Evolutionary conservation across 2,797 vertebrate species (phyloP).

Genomic region (Sebastes oblongus): DNA sequence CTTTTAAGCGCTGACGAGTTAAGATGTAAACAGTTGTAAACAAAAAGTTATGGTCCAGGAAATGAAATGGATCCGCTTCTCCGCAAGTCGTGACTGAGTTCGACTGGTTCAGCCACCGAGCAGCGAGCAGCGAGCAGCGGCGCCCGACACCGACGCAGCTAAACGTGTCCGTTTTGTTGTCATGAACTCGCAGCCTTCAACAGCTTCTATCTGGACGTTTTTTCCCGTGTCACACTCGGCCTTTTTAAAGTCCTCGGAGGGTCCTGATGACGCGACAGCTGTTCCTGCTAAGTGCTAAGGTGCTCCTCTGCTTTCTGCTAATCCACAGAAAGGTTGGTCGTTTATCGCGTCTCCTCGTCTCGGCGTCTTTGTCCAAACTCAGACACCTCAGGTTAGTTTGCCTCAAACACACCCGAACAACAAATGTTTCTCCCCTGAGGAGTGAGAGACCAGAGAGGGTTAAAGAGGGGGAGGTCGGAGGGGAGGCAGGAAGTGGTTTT

Average conservation of each 20-base stretch:
- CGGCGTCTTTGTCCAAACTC: slow-evolving; percentile 8
- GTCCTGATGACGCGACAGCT: slow-evolving; percentile 14
- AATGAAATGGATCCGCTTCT: not conserved
- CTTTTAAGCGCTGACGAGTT: not conserved
- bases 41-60: slow-evolving; percentile 18
- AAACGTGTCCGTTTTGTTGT: not conserved
- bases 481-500: slow-evolving; percentile 28
- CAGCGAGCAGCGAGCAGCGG: not conserved
- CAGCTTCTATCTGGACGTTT: not conserved
- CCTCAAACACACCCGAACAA: not conserved
- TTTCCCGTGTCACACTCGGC: not conserved
- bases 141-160: not conserved
- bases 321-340: slow-evolving; percentile 26
- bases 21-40: slow-evolving; percentile 61
- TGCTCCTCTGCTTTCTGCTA: slow-evolving; percentile 45
- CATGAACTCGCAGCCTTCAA: not conserved
- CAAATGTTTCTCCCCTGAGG: slow-evolving; percentile 14
- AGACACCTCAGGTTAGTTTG: slow-evolving; percentile 3
- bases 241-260: slow-evolving; percentile 1
- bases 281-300: slow-evolving; percentile 51
- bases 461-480: not conserved
- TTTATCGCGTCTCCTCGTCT: slow-evolving; percentile 29
- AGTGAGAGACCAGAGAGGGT: slow-evolving; percentile 17
- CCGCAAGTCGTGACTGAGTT: not conserved
- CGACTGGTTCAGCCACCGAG: not conserved